Percentiles rank a stretch among this genome's conserved stretches.
Conservation (phyloP, 1,140 invertebrate genomes). For the Lepeophtheirus salmonis region DNA sequence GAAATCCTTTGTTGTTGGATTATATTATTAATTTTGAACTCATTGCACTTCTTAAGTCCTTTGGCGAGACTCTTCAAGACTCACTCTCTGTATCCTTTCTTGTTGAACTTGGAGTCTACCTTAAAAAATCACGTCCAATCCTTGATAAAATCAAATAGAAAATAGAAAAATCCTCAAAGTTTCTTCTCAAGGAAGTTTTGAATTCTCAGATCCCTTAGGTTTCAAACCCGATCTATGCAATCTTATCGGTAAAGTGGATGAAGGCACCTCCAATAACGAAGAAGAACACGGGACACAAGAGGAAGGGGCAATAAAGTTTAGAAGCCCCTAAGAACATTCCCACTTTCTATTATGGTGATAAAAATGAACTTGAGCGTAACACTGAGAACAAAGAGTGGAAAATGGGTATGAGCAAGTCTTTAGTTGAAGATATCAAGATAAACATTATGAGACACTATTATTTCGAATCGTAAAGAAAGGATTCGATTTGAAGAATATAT, state of each 20-base stretch:
- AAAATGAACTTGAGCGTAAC: conserved; percentile 42
- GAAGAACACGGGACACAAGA: conserved; percentile 25
- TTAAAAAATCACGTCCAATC: conserved; percentile 86
- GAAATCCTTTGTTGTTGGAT: conserved; percentile 72
- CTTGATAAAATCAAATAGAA: conserved; percentile 90
- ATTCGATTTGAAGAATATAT: conserved; percentile 73
- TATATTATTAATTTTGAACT: conserved; percentile 74
- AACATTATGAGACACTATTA: conserved; percentile 73
- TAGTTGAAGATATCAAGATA: conserved; percentile 73
- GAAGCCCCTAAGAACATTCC: conserved; percentile 69
- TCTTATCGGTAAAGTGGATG: conserved; percentile 44
- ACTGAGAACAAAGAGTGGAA: conserved; percentile 47
- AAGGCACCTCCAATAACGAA: too few species aligned
- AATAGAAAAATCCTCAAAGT: conserved; percentile 84
- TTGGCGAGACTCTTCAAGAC: conserved; percentile 56
- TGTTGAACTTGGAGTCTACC: conserved; percentile 70
- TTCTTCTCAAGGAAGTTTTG: conserved; percentile 39
- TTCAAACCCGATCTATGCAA: conserved; percentile 62
- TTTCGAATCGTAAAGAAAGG: conserved; percentile 41
- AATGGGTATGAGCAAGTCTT: conserved; percentile 43
- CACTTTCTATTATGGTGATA: conserved; percentile 62
- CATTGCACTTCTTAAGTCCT: conserved; percentile 58
- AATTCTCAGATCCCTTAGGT: conserved; percentile 51
- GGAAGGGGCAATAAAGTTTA: conserved; percentile 44
- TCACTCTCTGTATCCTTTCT: conserved; percentile 63